Conservation (phyloP, 2,888 invertebrate genomes). For the Torymus auratus region DNA sequence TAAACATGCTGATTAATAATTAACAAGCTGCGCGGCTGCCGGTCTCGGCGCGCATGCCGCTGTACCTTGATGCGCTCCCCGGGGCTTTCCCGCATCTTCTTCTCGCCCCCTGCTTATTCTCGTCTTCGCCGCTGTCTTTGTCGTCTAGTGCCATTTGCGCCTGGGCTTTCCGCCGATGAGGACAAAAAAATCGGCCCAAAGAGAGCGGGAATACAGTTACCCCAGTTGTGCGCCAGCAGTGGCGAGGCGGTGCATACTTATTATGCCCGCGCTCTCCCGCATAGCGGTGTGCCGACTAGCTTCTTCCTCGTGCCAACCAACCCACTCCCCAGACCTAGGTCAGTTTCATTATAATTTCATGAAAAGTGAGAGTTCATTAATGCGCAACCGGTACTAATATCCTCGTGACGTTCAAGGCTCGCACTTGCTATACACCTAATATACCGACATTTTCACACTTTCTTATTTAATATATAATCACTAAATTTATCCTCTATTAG, state of each 20-base stretch:
- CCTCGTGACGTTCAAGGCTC: background rate
- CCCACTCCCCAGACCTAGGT: slow-evolving; percentile 65
- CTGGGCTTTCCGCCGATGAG: slow-evolving; percentile 10
- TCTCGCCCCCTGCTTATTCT: background rate
- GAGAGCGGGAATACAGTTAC: slow-evolving; percentile 23
- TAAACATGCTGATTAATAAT: slow-evolving; percentile 77
- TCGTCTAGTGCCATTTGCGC: background rate
- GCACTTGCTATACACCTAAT: background rate
- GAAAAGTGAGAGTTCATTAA: slow-evolving; percentile 65
- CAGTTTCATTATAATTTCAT: slow-evolving; percentile 71
- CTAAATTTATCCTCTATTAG: too few relatives aligned
- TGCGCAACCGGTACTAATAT: background rate
- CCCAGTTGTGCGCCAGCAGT: slow-evolving; percentile 1
- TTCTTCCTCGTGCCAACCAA: slow-evolving; percentile 34
- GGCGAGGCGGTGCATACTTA: background rate
- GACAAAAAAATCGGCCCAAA: slow-evolving; percentile 2
- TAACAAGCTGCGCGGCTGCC: slow-evolving; percentile 72
- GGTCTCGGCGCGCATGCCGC: slow-evolving; percentile 64
- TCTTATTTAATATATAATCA: too few relatives aligned
- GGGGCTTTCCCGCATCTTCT: background rate
- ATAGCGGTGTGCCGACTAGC: slow-evolving; percentile 2
- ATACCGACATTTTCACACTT: too few relatives aligned
- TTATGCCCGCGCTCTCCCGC: slow-evolving; percentile 22
- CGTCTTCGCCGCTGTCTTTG: background rate
- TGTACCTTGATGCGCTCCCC: slow-evolving; percentile 59